Evolutionary conservation across 2,113 vertebrate species (phyloP).

Genomic region (Hyperopisus bebe): DNA sequence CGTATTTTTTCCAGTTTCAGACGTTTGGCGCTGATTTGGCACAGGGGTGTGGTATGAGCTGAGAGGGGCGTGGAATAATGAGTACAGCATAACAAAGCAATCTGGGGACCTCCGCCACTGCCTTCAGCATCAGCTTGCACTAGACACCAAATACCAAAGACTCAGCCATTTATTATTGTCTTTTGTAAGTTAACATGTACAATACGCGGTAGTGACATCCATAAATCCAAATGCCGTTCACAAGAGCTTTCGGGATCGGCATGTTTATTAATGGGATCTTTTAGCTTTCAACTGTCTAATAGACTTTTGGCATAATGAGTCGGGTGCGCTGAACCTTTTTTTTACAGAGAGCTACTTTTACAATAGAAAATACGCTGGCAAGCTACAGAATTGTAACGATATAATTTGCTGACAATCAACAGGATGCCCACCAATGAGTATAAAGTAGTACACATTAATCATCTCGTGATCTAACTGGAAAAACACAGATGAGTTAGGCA

Average conservation of each 20-base stretch:
- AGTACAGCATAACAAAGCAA: no score
- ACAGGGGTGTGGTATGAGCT: no score
- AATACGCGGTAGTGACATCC: neutral
- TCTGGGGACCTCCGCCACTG: no score
- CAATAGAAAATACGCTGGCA: neutral
- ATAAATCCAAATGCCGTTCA: no score
- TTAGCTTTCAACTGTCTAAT: neutral
- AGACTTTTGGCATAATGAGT: neutral
- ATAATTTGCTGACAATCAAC: neutral
- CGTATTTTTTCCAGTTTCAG: no score
- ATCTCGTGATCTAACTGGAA: no score
- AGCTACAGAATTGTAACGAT: neutral
- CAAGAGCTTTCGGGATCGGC: neutral
- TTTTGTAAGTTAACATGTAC: neutral
- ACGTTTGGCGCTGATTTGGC: no score
- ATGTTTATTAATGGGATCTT: neutral
- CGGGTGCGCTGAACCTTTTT: neutral
- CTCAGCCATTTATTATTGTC: neutral
- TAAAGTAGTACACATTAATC: no score
- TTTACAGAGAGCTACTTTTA: neutral
- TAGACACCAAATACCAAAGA: neutral
- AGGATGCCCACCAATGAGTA: no score
- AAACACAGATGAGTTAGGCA: no score
- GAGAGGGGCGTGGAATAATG: no score
- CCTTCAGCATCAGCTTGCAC: no score